phyloP scores from a whole-genome alignment of 1,140 invertebrate genomes.

The Triops cancriformis region DNA sequence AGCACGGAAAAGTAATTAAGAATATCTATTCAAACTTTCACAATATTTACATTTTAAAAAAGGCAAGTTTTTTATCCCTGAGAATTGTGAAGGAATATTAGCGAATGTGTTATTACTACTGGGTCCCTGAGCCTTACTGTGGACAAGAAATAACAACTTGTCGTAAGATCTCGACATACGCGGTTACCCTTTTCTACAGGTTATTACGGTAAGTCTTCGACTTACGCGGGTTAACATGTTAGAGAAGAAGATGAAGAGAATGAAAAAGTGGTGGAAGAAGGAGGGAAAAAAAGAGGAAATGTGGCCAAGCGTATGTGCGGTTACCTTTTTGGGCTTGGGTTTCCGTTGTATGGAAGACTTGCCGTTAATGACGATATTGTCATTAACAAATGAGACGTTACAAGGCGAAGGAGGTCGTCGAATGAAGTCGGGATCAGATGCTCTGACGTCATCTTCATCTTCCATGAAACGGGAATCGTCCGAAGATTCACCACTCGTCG shows the following conservation, averaged over 20 bases:
- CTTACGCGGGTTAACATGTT: not conserved
- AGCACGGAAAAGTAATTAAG: no score
- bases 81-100: no score
- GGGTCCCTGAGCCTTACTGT: no score
- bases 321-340: conserved; percentile 54
- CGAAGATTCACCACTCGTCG: conserved; percentile 50
- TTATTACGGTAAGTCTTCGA: no score
- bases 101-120: no score
- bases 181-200: no score
- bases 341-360: conserved; percentile 61
- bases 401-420: conserved; percentile 63
- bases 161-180: no score
- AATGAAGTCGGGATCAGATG: conserved; percentile 41
- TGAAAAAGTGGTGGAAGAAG: not conserved
- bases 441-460: conserved; percentile 46
- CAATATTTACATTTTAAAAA: no score
- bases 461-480: conserved; percentile 48
- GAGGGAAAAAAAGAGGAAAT: no score
- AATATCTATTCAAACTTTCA: no score
- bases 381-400: conserved; percentile 73
- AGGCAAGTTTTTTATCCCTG: no score
- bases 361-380: conserved; percentile 80
- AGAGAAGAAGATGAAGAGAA: conserved; percentile 10
- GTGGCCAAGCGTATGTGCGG: conserved; percentile 19
- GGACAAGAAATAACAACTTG: no score